A percentile compares a stretch with the other conserved stretches of the same genome.
These are phyloP conservation scores for Tragopan temminckii DNA, from an alignment of 2,797 vertebrate genomes.

Conservation along the genomic window DNA sequence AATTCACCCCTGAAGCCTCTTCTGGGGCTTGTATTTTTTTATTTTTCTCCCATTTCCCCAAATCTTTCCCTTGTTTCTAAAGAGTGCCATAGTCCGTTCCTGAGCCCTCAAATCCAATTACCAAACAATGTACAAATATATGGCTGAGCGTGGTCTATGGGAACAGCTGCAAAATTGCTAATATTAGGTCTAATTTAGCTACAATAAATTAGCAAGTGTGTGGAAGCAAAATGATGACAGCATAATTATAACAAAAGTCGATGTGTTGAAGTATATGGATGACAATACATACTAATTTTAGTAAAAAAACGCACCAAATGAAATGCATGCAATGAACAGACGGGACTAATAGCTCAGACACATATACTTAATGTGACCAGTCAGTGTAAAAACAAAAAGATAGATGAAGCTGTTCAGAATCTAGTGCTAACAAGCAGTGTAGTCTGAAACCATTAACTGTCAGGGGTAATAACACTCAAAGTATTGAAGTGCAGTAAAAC, in stretches of 20 bases:
- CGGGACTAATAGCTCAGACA: slow-evolving; percentile 84
- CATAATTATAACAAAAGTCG: slow-evolving; percentile 88
- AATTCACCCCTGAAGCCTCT: slow-evolving; percentile 47
- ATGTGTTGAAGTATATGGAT: slow-evolving; percentile 85
- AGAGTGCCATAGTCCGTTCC: slow-evolving; percentile 48
- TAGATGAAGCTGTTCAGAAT: slow-evolving; percentile 86
- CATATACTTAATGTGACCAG: slow-evolving; percentile 86
- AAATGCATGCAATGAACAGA: slow-evolving; percentile 82
- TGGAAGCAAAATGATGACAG: slow-evolving; percentile 86
- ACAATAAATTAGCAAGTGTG: slow-evolving; percentile 88
- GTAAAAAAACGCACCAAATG: slow-evolving; percentile 78
- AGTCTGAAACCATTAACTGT: slow-evolving; percentile 86
- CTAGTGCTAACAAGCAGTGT: slow-evolving; percentile 83
- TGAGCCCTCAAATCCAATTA: slow-evolving; percentile 82
- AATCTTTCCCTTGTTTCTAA: slow-evolving; percentile 59
- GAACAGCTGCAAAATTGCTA: slow-evolving; percentile 89
- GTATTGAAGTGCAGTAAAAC: slow-evolving; percentile 81
- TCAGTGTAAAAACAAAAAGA: slow-evolving; percentile 87
- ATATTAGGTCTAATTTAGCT: slow-evolving; percentile 88
- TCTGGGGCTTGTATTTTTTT: slow-evolving; percentile 9
- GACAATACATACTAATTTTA: slow-evolving; percentile 88
- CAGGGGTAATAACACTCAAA: slow-evolving; percentile 86
- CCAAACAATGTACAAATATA: slow-evolving; percentile 82
- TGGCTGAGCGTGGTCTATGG: slow-evolving; percentile 76
- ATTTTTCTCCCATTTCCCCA: slow-evolving; percentile 57